Percentiles rank a stretch among this genome's conserved stretches.
These are phyloP conservation scores for Tychaedon coryphoeus DNA, from an alignment of 2,113 vertebrate genomes.

Conservation along the genomic window DNA sequence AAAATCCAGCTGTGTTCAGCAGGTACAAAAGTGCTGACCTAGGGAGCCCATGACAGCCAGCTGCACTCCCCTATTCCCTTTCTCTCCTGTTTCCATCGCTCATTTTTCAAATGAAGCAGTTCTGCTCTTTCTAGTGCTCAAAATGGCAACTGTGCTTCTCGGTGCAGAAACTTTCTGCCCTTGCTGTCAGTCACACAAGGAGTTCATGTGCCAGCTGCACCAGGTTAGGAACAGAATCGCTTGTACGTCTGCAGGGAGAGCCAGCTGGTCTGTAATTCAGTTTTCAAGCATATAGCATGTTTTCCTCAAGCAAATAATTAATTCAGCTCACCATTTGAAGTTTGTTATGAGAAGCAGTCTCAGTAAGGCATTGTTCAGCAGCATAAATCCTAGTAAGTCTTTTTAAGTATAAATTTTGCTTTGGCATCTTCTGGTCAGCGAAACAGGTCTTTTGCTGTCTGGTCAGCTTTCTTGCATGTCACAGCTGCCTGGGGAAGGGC, in stretches of 20 bases:
- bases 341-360: not conserved
- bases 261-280: not conserved
- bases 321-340: not conserved
- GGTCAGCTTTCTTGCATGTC: not conserved
- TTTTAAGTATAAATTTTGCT: not conserved
- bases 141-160: not conserved
- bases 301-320: slow-evolving; percentile 1
- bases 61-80: not conserved
- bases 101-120: slow-evolving; percentile 24
- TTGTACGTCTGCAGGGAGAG: not conserved
- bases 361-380: not conserved
- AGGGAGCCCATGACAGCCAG: not conserved
- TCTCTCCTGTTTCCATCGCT: not conserved
- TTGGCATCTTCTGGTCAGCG: not conserved
- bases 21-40: slow-evolving; percentile 11
- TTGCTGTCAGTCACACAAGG: not conserved
- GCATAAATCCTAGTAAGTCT: not conserved
- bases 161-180: not conserved
- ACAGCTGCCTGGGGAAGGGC: not conserved
- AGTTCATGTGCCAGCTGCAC: not conserved
- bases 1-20: slow-evolving; percentile 32
- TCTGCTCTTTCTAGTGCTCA: not conserved
- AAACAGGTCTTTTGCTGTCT: not conserved
- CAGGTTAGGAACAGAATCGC: not conserved
- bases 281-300: not conserved